Conservation (phyloP, 2,888 invertebrate species). For the Gymnocheta viridis region DNA sequence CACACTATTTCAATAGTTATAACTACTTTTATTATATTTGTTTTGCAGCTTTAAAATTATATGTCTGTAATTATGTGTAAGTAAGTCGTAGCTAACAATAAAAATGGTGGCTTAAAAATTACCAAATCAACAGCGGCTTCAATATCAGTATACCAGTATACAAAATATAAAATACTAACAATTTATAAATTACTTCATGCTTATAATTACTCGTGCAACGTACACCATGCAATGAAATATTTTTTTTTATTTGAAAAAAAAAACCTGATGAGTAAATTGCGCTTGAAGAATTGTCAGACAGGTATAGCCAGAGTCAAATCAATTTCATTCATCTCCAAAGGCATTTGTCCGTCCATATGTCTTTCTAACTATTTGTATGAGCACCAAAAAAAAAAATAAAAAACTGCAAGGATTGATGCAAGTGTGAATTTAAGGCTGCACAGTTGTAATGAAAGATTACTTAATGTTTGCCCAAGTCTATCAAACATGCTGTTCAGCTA, state of each 20-base stretch:
- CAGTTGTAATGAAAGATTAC: conserved; percentile 58
- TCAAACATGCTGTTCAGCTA: conserved; percentile 1
- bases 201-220: conserved; percentile 25
- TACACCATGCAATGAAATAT: conserved; percentile 16
- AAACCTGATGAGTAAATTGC: conserved; percentile 27
- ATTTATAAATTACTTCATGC: background rate
- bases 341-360: background rate
- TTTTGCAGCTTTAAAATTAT: too few relatives aligned
- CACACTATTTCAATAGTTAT: too few relatives aligned
- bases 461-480: conserved; percentile 31
- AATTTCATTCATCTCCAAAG: conserved; percentile 13
- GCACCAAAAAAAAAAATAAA: background rate
- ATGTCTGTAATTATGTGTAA: too few relatives aligned
- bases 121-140: background rate
- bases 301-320: background rate
- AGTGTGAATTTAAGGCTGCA: conserved; percentile 71
- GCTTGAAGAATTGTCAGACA: conserved; percentile 36
- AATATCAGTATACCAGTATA: too few relatives aligned
- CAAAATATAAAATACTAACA: background rate
- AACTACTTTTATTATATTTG: too few relatives aligned
- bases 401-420: conserved; percentile 51
- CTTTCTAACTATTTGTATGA: conserved; percentile 1
- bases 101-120: background rate
- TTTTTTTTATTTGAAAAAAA: background rate
- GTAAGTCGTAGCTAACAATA: too few relatives aligned